Conservation (phyloP, 1,140 invertebrate species). For the Galendromus occidentalis region DNA sequence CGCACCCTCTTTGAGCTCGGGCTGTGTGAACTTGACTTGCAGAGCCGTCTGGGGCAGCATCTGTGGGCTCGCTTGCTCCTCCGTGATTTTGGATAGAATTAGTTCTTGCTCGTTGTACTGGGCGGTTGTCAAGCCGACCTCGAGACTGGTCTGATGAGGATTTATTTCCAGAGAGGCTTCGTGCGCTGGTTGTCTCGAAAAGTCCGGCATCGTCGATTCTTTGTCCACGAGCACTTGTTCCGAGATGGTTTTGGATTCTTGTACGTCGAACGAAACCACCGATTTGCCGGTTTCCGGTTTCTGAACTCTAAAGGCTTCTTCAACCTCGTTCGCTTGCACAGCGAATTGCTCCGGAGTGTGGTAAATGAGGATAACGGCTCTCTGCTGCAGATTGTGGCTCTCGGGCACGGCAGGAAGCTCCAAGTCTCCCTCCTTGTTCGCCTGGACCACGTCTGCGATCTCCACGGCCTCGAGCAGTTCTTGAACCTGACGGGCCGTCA, state of each 20-base stretch:
- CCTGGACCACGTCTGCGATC: not conserved
- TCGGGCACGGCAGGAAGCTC: not conserved
- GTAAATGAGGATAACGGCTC: not conserved
- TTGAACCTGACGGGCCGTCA: not conserved
- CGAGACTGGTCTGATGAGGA: not conserved
- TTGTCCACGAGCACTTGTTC: not conserved
- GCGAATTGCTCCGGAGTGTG: constrained; percentile 1
- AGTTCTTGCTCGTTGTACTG: not conserved
- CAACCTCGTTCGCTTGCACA: not conserved
- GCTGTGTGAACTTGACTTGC: not conserved
- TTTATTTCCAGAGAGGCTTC: not conserved
- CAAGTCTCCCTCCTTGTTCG: not conserved
- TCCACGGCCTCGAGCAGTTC: not conserved
- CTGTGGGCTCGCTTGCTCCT: not conserved
- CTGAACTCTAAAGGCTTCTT: not conserved
- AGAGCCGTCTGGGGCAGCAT: not conserved
- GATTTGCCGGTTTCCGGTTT: not conserved
- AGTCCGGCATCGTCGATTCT: not conserved
- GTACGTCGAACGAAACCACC: not conserved
- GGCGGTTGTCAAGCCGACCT: not conserved
- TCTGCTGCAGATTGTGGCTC: not conserved
- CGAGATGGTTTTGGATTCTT: not conserved
- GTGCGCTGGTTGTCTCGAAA: not conserved
- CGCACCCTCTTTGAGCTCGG: not conserved
- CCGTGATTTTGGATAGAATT: not conserved